A percentile compares a stretch with the other conserved stretches of the same genome.
Conservation (phyloP, 1,140 invertebrate genomes). For the Zelostemma sp. region DNA sequence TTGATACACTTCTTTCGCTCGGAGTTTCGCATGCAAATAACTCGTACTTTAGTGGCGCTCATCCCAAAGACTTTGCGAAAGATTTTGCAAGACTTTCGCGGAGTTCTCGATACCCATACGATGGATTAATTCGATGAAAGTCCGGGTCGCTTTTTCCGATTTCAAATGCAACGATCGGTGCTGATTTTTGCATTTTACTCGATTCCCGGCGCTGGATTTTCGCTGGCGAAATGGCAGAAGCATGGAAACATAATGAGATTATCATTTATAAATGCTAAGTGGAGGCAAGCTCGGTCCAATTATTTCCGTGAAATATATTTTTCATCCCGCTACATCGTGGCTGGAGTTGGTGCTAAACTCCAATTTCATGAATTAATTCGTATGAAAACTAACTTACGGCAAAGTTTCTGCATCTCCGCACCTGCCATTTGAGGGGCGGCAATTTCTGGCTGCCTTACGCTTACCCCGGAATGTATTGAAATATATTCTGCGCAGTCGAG, state of each 20-base stretch:
- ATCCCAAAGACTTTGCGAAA: slow-evolving; percentile 40
- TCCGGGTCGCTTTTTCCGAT: not conserved
- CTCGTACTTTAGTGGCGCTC: slow-evolving; percentile 35
- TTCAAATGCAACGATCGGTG: no score
- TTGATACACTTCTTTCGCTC: slow-evolving; percentile 44
- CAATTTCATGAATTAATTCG: slow-evolving; percentile 55
- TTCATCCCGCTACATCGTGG: slow-evolving; percentile 22
- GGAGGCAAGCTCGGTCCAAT: slow-evolving; percentile 30
- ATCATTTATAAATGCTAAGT: slow-evolving; percentile 35
- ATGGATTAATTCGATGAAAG: slow-evolving; percentile 29
- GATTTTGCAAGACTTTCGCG: slow-evolving; percentile 47
- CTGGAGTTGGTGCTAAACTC: slow-evolving; percentile 46
- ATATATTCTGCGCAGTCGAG: slow-evolving; percentile 43
- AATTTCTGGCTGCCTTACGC: slow-evolving; percentile 23
- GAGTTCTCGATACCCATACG: slow-evolving; percentile 40
- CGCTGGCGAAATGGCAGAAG: no score
- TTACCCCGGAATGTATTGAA: slow-evolving; percentile 46
- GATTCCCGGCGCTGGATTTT: no score
- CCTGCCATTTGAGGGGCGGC: slow-evolving; percentile 35
- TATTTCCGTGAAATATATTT: slow-evolving; percentile 28
- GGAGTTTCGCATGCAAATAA: slow-evolving; percentile 44
- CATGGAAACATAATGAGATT: slow-evolving; percentile 15
- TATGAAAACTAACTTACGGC: slow-evolving; percentile 48
- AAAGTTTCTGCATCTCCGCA: slow-evolving; percentile 42
- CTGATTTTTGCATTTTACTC: no score